A percentile compares a stretch with the other conserved stretches of the same genome.
Conservation (phyloP, 1,140 invertebrate genomes). For the Chrysomallon squamiferum region DNA sequence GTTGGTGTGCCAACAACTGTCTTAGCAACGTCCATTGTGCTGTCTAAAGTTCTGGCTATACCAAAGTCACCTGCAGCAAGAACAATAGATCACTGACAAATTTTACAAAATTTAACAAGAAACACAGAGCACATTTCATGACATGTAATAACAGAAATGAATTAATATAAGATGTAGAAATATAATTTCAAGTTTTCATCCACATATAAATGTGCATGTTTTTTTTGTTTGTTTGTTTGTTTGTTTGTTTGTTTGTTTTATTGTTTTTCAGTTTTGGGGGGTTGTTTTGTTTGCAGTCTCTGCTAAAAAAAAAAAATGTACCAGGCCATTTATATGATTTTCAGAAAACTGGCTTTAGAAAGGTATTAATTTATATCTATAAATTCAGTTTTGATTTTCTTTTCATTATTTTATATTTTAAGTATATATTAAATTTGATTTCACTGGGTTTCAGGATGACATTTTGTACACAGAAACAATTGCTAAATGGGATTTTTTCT, state of each 20-base stretch:
- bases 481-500: too few relatives aligned
- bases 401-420: neutral
- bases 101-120: neutral
- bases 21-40: conserved; percentile 56
- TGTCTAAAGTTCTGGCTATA: conserved; percentile 58
- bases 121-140: neutral
- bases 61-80: conserved; percentile 58
- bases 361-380: neutral
- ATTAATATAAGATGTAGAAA: neutral
- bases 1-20: conserved; percentile 61
- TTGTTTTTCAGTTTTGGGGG: too few relatives aligned
- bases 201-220: neutral
- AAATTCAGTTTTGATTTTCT: neutral
- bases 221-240: neutral
- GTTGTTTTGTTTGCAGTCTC: too few relatives aligned
- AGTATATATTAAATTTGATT: neutral
- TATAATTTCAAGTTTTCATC: neutral
- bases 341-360: neutral
- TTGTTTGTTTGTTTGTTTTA: neutral
- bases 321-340: neutral
- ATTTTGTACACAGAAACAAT: too few relatives aligned
- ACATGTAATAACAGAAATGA: neutral
- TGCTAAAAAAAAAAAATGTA: neutral
- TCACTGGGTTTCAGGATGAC: too few relatives aligned
- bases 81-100: neutral